These are phyloP conservation scores for Buphagus erythrorhynchus DNA, from an alignment of 2,797 vertebrate species.

Conservation along the genomic window DNA sequence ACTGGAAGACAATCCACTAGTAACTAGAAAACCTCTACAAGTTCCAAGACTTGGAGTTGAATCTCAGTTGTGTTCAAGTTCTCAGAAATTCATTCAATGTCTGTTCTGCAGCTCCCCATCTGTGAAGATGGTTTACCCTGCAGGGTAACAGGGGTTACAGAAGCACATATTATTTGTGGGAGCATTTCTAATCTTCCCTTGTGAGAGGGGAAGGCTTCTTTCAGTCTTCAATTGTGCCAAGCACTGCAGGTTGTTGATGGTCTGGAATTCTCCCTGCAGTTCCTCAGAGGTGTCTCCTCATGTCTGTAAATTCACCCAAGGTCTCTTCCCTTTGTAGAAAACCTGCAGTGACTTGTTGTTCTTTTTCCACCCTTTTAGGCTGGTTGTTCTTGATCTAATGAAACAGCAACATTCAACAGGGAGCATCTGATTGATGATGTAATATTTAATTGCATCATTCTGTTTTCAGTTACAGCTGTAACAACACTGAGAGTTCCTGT, in stretches of 20 bases:
- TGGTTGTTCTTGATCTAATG: neutral
- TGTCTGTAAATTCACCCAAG: neutral
- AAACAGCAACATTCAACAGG: neutral
- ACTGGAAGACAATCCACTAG: neutral
- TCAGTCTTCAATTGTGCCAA: accelerated
- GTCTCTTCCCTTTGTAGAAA: neutral
- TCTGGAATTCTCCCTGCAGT: neutral
- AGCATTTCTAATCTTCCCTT: neutral
- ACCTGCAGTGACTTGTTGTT: neutral
- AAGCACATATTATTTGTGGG: neutral
- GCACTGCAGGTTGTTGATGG: neutral
- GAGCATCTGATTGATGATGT: conserved; percentile 10
- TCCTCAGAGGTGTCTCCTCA: neutral
- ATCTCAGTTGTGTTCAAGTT: neutral
- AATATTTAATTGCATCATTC: conserved; percentile 50
- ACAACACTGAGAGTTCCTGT: neutral
- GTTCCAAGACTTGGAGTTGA: neutral
- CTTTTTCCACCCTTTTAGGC: neutral
- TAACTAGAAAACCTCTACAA: neutral
- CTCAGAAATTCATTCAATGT: neutral
- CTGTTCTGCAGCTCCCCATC: neutral
- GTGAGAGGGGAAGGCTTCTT: neutral
- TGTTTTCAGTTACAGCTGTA: neutral
- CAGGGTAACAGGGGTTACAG: neutral
- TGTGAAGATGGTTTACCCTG: neutral